Evolutionary conservation across 2,888 invertebrate genomes (phyloP), one percentile per base, ranked within the genome.

Genomic region (Leptinotarsa juncta): DNA sequence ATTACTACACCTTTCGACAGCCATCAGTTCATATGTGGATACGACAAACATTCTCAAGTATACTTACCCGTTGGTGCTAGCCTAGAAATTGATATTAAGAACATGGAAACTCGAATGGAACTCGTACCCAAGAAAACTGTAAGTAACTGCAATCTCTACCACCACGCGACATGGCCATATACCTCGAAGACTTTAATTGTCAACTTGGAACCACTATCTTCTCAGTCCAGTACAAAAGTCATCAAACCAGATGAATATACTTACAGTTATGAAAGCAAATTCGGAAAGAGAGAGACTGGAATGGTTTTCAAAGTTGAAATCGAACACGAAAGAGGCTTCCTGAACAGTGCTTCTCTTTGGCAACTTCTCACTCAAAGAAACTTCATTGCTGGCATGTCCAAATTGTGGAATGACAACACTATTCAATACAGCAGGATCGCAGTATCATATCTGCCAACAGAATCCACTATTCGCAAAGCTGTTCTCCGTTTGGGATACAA

Each of bases 121-220:
- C 26, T 93, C 5, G 87, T 89, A 77, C 90, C 91, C 2, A 84
- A 89, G 5, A 86, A 89, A 69, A 86, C 89, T 16, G 89, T 90
- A 32, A 88, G 90, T 77, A 89, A 90, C 60, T 86, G 87, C 20
- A 90, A 89, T 32, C 80, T 93, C 15, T 84, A 90, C 62, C 92
- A 93, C 81, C 90, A 88, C 86, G 92, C 91, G 81, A 89, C 90
- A 1, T 89, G 90, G 88, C 94, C 94, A 10, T 94, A 92, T 86
- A 92, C 92, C 16, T 86, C 91, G 1, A 89, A 87, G 79, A 89
- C 90, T 81, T 89, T 92, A 81, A 90, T 92, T 80, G 89, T 91
- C 57, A 86, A 88, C n/a, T 84, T 91, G 65, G 87, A 89, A 66
- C 90, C 93, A 3, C 85, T 90, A 32, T 86, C 89, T 32, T 88